Base-by-base conservation (phyloP, 2,113 vertebrate genomes). In the Notiomystis cincta region DNA sequence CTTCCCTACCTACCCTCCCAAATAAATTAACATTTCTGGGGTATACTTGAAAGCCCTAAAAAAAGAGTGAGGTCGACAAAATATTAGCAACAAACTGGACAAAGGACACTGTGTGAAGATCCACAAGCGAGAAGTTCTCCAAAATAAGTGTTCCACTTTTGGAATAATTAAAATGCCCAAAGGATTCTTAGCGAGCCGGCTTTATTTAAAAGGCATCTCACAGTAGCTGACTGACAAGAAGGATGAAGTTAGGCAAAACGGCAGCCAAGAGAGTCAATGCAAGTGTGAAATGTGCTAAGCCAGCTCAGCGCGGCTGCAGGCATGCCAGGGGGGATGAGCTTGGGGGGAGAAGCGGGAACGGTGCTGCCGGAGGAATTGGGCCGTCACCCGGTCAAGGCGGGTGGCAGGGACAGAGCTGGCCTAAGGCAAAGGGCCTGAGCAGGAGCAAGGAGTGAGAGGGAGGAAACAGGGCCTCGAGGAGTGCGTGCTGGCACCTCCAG, bases 201-300 rank as follows among this genome's bases (percentile, higher is more conserved):
- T 94, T 82, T 90, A 70, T 92, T 96, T 92, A 70, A 90, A 86
- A 93, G 85, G 88, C 86, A 90, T 96, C 79, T 96, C 3, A 14
- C 53, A 53, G 85, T 15, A 70, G 85, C 56, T 96, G 90, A 75
- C 72, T 96, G 93, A 92, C 96, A 93, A 72, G 95, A 56, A 80
- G 67, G 79, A 96, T 96, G 66, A 92, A 96, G 92, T 86, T 86
- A 93, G 76, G 80, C 9, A 2, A 93, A 94, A 95, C 21, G 6
- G 76, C 92, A 94, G 92, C 95, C 95, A 95, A 92, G 93, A 89
- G 90, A 94, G 96, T 92, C 95, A 96, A 92, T 60, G 71, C 71
- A 92, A 95, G 93, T 89, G 95, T 93, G 95, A 94, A 95, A 90
- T 11, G 25, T 17, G 37, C 70, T 80, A 88, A 91, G 67, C 81